Percentiles rank a stretch among this genome's conserved stretches.
Evolutionary conservation across 2,888 invertebrate species (phyloP).

Genomic region (Lysandra coridon): DNA sequence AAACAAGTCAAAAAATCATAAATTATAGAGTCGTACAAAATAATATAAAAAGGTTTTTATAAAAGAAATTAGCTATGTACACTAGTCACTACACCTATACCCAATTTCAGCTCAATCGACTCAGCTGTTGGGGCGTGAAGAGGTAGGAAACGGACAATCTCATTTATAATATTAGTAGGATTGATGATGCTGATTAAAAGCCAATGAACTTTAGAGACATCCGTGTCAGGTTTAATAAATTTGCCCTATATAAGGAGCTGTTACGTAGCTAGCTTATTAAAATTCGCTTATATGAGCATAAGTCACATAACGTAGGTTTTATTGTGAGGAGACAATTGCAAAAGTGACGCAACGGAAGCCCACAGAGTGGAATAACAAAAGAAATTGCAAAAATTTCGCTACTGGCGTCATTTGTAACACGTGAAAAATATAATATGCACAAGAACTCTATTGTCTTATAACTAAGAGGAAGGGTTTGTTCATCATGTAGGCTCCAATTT

Average conservation of each 20-base stretch:
- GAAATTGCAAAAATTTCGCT: not conserved
- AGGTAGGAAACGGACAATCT: no score
- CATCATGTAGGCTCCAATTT: no score
- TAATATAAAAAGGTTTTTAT: no score
- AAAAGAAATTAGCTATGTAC: no score
- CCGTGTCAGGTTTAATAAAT: not conserved
- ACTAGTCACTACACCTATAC: no score
- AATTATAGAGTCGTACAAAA: no score
- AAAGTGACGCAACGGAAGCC: not conserved
- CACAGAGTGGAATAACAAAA: not conserved
- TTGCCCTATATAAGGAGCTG: not conserved
- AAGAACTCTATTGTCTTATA: no score
- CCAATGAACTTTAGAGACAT: not conserved
- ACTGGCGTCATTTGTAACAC: not conserved
- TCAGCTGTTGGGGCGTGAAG: no score
- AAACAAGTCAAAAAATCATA: no score
- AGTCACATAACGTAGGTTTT: not conserved
- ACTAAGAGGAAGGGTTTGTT: no score
- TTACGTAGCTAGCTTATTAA: not conserved
- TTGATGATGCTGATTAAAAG: constrained; percentile 6
- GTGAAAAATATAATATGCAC: no score
- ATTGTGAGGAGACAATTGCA: not conserved
- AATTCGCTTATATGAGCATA: not conserved
- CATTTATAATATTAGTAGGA: not conserved
- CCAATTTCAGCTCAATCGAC: no score